Base-by-base conservation (phyloP, 2,797 vertebrate species). In the Enteromius thamalakanensis region DNA sequence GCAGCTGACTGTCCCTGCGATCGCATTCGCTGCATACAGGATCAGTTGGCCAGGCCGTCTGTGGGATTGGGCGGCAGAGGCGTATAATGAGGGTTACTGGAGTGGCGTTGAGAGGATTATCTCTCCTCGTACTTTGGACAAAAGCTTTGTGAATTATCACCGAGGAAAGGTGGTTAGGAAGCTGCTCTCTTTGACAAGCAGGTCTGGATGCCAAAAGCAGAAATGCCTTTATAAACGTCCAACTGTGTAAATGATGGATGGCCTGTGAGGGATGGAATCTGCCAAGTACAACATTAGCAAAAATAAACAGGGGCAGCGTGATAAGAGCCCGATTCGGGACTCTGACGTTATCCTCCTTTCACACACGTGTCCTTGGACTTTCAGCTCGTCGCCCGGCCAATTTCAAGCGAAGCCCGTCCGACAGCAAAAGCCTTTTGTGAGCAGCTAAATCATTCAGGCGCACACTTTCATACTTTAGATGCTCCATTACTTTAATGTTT, bases 261-360 rank as follows among this genome's bases (percentile, higher is more conserved):
- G 83, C 49, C 79, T 64, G 78, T 60, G 32, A 74, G 45, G 49
- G 55, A 74, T 26, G 45, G 60, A 51, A 62, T 65, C 86, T 69
- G 80, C 79, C 82, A 86, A 86, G 68, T 86, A 82, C 80, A 84
- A 87, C 83, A 87, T 85, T 82, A 79, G 83, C 86, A 68, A 82
- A 84, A 84, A 81, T 87, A 85, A 87, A 87, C 68, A 87, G 76
- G 64, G 79, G 62, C 62, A 76, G 79, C 1, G 75, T 9, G 79
- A 83, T 83, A 79, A 78, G 69, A 79, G 80, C 14, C 19, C 37
- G 69, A 79, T 75, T 37, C 34, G 40, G 68, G 62, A 29, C 69
- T 49, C 64, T 79, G 84, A 80, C 69, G 55, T 75, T 79, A 83
- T 75, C 76, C 76, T 79, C 29, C 32, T 83, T 75, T 79, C 49